Base-by-base conservation (phyloP, 2,888 invertebrate species). In the Geotrupes spiniger region DNA sequence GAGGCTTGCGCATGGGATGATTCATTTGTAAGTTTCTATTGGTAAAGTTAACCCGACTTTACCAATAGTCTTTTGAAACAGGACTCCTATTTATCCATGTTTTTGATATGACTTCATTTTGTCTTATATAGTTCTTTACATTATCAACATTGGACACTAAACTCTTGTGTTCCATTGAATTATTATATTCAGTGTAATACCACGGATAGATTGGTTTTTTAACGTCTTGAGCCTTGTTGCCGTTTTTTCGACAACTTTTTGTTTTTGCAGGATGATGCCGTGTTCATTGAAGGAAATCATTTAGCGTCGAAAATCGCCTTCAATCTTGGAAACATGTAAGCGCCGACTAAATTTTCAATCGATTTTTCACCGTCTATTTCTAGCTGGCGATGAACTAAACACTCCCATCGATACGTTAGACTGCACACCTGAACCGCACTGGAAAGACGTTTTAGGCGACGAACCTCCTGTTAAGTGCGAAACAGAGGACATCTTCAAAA, bases 341-440 rank as follows among this genome's bases (percentile, higher is more conserved):
- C 25, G 8, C 8, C 1, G 2, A 16, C 12, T 2, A n/a, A n/a
- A 31, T 36, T 16, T 1, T n/a, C 16, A 33, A 21, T 31, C 11
- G 6, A 16, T 33, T 16, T 31, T 8, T 16, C 33, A 38, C 14
- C 21, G 5, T 38, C 42, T 31, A 33, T 21, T 51, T 56, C 9
- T 33, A 53, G 59, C 46, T 9, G 40, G 42, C 15, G 51, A 51
- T 12, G 53, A 50, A 36, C 12, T 36, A 9, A n/a, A n/a, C n/a
- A n/a, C n/a, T n/a, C n/a, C n/a, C n/a, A n/a, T n/a, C n/a, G 29
- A 45, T 25, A 26, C 43, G 1, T 42, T 59, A 16, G 59, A 59
- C 12, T 46, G 37, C 9, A 56, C 49, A 12, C 44, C 42, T 4
- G 53, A 50, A 36, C 59, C 59, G 3, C 49, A 46, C 14, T 54